Evolutionary conservation across 2,797 vertebrate species (phyloP).

Genomic region (Apodemus agrarius): DNA sequence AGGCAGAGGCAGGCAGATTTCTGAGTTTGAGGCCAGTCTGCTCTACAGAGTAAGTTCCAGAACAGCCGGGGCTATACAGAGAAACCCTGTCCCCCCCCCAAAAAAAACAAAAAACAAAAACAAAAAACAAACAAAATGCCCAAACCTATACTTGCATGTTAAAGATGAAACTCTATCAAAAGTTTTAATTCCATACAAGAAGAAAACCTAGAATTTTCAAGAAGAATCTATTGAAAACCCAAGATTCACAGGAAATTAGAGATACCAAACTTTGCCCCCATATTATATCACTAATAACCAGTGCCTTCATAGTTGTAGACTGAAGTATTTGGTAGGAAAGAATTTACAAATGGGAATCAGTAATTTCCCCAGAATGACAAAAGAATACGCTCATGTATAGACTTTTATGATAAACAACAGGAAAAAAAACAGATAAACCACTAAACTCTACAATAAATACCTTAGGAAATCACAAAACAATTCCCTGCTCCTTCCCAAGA

Average conservation of each 20-base stretch:
- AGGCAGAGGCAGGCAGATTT: too few relatives aligned
- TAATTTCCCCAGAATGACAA: background rate
- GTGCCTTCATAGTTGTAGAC: background rate
- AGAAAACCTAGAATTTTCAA: background rate
- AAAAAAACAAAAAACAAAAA: too few relatives aligned
- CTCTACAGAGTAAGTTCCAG: too few relatives aligned
- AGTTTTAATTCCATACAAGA: background rate
- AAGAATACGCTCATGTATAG: background rate
- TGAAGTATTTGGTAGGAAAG: background rate
- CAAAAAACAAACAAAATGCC: too few relatives aligned
- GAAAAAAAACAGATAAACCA: background rate
- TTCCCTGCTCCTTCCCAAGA: too few relatives aligned
- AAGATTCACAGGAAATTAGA: background rate
- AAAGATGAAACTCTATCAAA: background rate
- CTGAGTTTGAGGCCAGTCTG: too few relatives aligned
- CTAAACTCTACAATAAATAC: background rate
- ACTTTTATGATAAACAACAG: background rate
- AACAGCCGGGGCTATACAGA: too few relatives aligned
- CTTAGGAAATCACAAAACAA: background rate
- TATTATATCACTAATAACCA: background rate
- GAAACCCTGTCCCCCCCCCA: too few relatives aligned
- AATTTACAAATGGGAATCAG: background rate
- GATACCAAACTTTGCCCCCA: background rate
- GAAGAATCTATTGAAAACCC: background rate
- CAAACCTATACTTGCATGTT: background rate